A percentile compares a stretch with the other conserved stretches of the same genome.
These are phyloP conservation scores for Notodonta ziczac DNA, from an alignment of 2,888 invertebrate genomes.

Conservation along the genomic window DNA sequence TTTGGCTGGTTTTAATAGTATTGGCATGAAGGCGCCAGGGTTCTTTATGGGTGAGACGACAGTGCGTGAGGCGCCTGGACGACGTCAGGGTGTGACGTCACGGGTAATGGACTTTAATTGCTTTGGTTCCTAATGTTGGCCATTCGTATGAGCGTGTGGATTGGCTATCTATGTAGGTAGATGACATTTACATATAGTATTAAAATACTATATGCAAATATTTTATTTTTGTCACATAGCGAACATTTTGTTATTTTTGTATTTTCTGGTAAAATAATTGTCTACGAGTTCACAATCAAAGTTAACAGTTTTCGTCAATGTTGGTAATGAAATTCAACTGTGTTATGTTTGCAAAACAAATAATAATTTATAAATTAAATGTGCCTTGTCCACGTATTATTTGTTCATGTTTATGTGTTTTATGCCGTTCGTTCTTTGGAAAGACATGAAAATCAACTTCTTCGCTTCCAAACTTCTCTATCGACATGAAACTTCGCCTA, in stretches of 20 bases:
- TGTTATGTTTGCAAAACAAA: no score
- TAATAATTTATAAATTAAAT: no score
- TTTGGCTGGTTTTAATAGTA: constrained; percentile 48
- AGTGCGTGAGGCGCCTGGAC: constrained; percentile 60
- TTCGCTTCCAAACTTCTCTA: neutral
- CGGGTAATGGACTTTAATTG: constrained; percentile 35
- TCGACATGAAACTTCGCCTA: neutral
- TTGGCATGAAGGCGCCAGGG: constrained; percentile 54
- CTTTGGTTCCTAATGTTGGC: constrained; percentile 22
- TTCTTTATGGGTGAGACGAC: constrained; percentile 59
- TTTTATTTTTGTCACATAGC: no score
- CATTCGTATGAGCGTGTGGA: constrained; percentile 14
- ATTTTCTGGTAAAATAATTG: no score
- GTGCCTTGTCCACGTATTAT: no score
- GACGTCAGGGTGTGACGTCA: constrained; percentile 53
- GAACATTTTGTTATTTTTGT: no score
- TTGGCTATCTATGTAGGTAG: neutral
- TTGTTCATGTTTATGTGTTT: no score
- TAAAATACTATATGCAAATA: no score
- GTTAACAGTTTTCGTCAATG: no score
- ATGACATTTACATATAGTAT: constrained; percentile 20
- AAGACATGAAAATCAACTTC: neutral
- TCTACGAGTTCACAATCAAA: no score
- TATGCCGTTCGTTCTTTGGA: neutral
- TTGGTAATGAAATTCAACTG: no score